These are phyloP conservation scores for Ramphastos sulfuratus DNA, from an alignment of 2,113 vertebrate genomes.

Conservation along the genomic window DNA sequence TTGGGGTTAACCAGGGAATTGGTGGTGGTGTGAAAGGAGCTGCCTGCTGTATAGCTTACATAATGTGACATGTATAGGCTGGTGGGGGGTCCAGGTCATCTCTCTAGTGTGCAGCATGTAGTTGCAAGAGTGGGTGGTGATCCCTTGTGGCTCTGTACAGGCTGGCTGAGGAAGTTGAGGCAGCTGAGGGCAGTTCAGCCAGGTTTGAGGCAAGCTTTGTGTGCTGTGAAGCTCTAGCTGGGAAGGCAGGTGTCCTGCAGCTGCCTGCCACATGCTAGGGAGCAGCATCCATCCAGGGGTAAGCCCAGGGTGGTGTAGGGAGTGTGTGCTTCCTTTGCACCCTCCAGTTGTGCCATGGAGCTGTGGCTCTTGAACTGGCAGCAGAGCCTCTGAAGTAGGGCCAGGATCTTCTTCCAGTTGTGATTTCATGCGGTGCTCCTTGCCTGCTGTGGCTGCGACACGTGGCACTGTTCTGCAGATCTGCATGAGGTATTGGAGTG, in stretches of 20 bases:
- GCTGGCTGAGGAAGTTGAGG: not conserved
- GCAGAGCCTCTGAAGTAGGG: not conserved
- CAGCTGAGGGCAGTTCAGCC: not conserved
- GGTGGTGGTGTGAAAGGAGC: not conserved
- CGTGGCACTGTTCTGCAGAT: not conserved
- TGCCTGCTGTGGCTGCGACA: not conserved
- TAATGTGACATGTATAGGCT: not conserved
- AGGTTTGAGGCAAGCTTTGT: not conserved
- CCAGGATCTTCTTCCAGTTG: not conserved
- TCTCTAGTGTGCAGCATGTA: not conserved
- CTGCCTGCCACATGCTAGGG: accelerated
- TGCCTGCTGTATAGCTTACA: not conserved
- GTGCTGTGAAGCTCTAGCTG: accelerated
- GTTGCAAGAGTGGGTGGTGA: not conserved
- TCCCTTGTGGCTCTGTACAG: not conserved
- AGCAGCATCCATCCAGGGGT: not conserved
- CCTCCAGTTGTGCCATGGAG: accelerated
- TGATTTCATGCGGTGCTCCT: not conserved
- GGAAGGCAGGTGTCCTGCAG: accelerated
- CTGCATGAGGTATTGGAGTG: not conserved
- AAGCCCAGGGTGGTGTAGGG: not conserved
- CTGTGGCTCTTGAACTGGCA: not conserved
- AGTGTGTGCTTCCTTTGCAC: no score
- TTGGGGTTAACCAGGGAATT: not conserved
- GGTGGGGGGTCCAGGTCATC: not conserved